phyloP scores from a whole-genome alignment of 2,113 vertebrate species.

The Corvus hawaiiensis region DNA sequence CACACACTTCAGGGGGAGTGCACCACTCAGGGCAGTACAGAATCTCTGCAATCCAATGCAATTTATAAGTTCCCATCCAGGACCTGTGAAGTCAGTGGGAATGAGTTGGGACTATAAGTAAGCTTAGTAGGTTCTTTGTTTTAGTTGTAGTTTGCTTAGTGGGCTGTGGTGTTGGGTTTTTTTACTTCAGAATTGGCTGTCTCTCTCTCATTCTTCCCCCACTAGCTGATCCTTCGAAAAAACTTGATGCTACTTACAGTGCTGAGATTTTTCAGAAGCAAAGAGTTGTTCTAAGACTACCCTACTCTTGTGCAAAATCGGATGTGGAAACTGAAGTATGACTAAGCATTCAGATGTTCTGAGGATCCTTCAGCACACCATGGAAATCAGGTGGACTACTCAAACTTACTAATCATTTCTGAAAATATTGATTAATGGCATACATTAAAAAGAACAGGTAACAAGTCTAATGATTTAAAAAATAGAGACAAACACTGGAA shows the following conservation, averaged over 20 bases:
- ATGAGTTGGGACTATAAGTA: not conserved
- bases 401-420: not conserved
- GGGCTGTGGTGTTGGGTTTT: not conserved
- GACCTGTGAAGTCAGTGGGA: not conserved
- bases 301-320: not conserved
- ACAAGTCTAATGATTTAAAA: not conserved
- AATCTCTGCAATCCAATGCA: not conserved
- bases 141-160: not conserved
- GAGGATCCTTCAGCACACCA: not conserved
- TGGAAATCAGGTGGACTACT: not conserved
- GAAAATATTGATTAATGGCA: not conserved
- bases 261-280: not conserved
- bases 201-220: not conserved
- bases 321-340: not conserved
- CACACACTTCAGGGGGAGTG: not conserved
- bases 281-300: not conserved
- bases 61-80: not conserved
- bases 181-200: not conserved
- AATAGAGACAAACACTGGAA: not conserved
- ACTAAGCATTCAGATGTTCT: not conserved
- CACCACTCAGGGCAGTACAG: not conserved
- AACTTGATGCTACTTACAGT: not conserved
- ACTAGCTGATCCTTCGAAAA: not conserved
- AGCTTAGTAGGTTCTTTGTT: not conserved
- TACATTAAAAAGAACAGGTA: not conserved